These are phyloP conservation scores for Heliconius ismenius DNA, from an alignment of 2,888 invertebrate genomes.

Conservation along the genomic window DNA sequence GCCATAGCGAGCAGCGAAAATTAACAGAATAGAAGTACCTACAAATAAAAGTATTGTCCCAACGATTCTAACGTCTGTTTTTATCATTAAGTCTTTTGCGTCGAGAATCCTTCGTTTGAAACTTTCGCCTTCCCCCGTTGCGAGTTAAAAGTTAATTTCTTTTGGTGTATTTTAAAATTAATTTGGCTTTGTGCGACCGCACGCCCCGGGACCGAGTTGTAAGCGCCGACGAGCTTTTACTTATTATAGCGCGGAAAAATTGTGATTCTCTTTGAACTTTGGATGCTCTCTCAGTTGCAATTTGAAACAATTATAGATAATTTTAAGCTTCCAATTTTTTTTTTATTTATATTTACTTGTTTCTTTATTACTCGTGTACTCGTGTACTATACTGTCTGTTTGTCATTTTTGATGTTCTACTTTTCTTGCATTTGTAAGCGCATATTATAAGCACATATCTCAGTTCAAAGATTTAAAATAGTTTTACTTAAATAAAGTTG, in stretches of 20 bases:
- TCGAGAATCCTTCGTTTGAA: constrained; percentile 70
- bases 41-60: constrained; percentile 50
- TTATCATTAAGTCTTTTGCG: constrained; percentile 74
- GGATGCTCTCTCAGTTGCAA: constrained; percentile 52
- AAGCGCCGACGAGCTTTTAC: constrained; percentile 72
- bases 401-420: not conserved
- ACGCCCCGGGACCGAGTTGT: constrained; percentile 71
- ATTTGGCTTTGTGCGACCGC: constrained; percentile 78
- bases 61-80: constrained; percentile 60
- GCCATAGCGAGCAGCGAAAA: constrained; percentile 45
- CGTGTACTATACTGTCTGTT: not conserved
- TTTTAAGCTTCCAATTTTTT: not conserved
- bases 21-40: constrained; percentile 54
- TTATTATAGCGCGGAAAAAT: constrained; percentile 67
- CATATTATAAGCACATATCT: no score
- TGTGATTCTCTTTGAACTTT: constrained; percentile 55
- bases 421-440: not conserved
- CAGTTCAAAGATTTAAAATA: not conserved
- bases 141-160: constrained; percentile 78
- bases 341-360: not conserved
- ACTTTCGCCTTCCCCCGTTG: constrained; percentile 70
- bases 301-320: constrained; percentile 14
- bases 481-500: not conserved
- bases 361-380: not conserved
- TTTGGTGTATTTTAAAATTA: constrained; percentile 81